Percentiles rank a stretch among this genome's conserved stretches.
Conservation (phyloP, 2,888 invertebrate genomes). For the Apeira syringaria region DNA sequence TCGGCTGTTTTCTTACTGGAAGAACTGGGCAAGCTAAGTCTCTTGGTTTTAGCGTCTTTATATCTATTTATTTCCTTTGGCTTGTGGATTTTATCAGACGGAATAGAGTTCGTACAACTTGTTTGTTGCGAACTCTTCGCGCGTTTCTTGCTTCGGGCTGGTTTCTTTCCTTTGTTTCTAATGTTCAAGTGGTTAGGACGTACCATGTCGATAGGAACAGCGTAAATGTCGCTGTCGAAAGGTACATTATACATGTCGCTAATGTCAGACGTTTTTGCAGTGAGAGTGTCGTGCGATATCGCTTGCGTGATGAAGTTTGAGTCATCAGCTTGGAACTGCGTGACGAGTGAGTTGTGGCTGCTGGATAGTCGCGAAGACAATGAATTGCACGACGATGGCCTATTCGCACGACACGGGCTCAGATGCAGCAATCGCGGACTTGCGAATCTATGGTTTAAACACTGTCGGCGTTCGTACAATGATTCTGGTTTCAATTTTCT, state of each 20-base stretch:
- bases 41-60: slow-evolving; percentile 80
- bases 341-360: slow-evolving; percentile 92
- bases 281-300: slow-evolving; percentile 92
- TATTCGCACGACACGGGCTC: slow-evolving; percentile 83
- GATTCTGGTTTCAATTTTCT: slow-evolving; percentile 65
- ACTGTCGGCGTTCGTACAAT: slow-evolving; percentile 68
- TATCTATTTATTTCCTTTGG: slow-evolving; percentile 54
- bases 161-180: slow-evolving; percentile 66
- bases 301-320: slow-evolving; percentile 95
- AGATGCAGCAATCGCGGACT: slow-evolving; percentile 82
- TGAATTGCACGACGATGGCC: slow-evolving; percentile 91
- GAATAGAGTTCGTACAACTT: slow-evolving; percentile 41
- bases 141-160: slow-evolving; percentile 66
- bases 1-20: slow-evolving; percentile 83
- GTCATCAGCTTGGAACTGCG: slow-evolving; percentile 90
- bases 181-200: slow-evolving; percentile 76
- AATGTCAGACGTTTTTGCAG: slow-evolving; percentile 88
- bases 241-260: slow-evolving; percentile 95
- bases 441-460: slow-evolving; percentile 69
- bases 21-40: slow-evolving; percentile 88
- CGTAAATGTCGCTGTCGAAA: slow-evolving; percentile 94
- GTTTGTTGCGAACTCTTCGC: slow-evolving; percentile 59
- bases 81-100: slow-evolving; percentile 50
- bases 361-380: slow-evolving; percentile 91
- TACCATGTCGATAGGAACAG: slow-evolving; percentile 92